Evolutionary conservation across 2,888 invertebrate species (phyloP).

Genomic region (Lasius fuliginosus): DNA sequence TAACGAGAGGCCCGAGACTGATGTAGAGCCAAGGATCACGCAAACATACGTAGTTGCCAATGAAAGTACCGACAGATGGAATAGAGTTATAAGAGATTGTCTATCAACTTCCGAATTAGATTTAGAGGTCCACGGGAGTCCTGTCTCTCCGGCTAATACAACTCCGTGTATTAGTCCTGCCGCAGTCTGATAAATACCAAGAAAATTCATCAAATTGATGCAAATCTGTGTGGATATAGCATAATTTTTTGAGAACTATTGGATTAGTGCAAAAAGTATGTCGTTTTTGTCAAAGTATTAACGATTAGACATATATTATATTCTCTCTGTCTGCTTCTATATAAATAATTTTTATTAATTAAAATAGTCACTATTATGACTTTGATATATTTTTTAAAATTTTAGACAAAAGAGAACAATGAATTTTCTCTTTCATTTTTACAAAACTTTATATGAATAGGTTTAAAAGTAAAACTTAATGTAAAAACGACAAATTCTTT

Average conservation of each 20-base stretch:
- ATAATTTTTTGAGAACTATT: constrained; percentile 22
- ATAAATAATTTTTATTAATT: constrained; percentile 22
- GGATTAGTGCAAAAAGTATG: constrained; percentile 26
- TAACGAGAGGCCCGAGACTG: constrained; percentile 43
- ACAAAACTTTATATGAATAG: background rate
- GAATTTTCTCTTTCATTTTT: background rate
- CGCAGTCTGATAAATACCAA: constrained; percentile 68
- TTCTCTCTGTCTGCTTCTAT: background rate
- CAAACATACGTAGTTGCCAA: constrained; percentile 52
- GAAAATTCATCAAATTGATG: constrained; percentile 5
- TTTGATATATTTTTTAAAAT: background rate
- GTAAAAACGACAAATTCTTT: constrained; percentile 6
- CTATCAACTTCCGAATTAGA: constrained; percentile 90
- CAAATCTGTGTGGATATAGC: background rate
- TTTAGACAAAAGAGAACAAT: background rate
- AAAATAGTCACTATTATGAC: background rate
- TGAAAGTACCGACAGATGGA: constrained; percentile 84
- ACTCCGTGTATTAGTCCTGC: constrained; percentile 69
- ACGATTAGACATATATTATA: background rate
- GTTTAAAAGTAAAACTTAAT: background rate
- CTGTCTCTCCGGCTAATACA: constrained; percentile 68
- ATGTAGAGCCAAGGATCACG: constrained; percentile 9
- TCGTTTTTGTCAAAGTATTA: background rate
- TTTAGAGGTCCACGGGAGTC: constrained; percentile 87
- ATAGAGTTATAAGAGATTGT: constrained; percentile 87